Conservation (phyloP, 2,888 invertebrate genomes). For the Polylopha cassiicola region DNA sequence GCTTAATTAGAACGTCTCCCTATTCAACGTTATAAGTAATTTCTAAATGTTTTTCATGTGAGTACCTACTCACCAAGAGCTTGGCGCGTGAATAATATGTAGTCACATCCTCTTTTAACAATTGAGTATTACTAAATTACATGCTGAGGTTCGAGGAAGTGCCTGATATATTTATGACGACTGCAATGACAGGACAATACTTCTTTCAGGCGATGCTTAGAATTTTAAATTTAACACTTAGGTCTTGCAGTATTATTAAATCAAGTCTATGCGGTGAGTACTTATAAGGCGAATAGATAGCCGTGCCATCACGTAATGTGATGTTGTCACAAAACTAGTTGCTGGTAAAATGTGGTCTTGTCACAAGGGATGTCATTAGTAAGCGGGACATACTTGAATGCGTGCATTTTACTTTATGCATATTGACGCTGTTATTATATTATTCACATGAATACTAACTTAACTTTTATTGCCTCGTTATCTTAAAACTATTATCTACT, state of each 20-base stretch:
- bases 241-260: conserved; percentile 23
- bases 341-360: conserved; percentile 29
- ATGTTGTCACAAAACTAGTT: conserved; percentile 28
- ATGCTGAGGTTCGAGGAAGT: conserved; percentile 15
- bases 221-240: conserved; percentile 14
- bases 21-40: conserved; percentile 29
- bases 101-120: conserved; percentile 44
- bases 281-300: conserved; percentile 2
- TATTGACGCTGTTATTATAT: no score
- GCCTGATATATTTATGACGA: conserved; percentile 35
- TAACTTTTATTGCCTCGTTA: no score
- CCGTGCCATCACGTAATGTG: conserved; percentile 3
- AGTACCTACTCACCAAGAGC: conserved; percentile 29
- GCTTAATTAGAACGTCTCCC: conserved; percentile 5
- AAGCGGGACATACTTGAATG: conserved; percentile 28
- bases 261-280: neutral
- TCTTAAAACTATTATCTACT: no score
- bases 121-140: conserved; percentile 27
- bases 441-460: conserved; percentile 2
- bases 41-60: conserved; percentile 50
- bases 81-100: conserved; percentile 50
- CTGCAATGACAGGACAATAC: conserved; percentile 36
- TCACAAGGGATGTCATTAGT: conserved; percentile 34
- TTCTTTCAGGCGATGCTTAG: conserved; percentile 12
- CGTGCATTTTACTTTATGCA: no score